Evolutionary conservation across 53 echinoderm and acorn worm genomes (phyloP), one percentile per base, ranked within the genome.

Genomic region (Henricia sp.): DNA sequence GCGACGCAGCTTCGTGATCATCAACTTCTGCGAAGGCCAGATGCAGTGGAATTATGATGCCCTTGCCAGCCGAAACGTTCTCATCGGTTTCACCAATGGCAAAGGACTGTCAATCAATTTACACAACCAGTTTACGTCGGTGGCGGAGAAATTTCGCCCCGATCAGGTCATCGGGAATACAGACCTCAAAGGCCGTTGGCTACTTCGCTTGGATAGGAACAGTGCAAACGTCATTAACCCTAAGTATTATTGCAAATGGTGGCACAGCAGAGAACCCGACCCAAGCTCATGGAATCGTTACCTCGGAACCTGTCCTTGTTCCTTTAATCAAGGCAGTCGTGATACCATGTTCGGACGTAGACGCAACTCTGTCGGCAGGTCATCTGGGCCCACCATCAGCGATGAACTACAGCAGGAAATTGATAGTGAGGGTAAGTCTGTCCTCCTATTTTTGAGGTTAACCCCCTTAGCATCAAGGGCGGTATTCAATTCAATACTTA

Each of bases 261-360:
- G 86, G 86, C 75, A 86, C 24, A 46, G 32, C 60, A 12, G 50
- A 23, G 64, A 86, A 27, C 74, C 74, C 9, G 75, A 64, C 34
- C 86, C 86, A 1, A 56, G 60, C 6, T 60, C 64, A 37, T 86
- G 86, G 86, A 75, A 71, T 63, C 21, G 65, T 40, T 44, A 46
- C 6, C 50, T 86, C n/a, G 86, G 86, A 3, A 73, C 62, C 19
- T 86, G 86, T 32, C 86, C 86, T 13, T 86, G 86, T 63, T 74
- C 74, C 25, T 86, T 86, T 50, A 30, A 59, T 6, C 86, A 86
- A 41, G 86, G 74, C 3, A 52, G 62, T 12, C 74, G 64, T 14
- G 86, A 86, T 34, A 86, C 60, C 34, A 37, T 48, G 21, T 75
- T 59, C 46, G 37, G 57, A 4, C 58, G 86, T 60, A 50, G 37